phyloP scores from a whole-genome alignment of 1,140 invertebrate species.

The Drosophila varians region DNA sequence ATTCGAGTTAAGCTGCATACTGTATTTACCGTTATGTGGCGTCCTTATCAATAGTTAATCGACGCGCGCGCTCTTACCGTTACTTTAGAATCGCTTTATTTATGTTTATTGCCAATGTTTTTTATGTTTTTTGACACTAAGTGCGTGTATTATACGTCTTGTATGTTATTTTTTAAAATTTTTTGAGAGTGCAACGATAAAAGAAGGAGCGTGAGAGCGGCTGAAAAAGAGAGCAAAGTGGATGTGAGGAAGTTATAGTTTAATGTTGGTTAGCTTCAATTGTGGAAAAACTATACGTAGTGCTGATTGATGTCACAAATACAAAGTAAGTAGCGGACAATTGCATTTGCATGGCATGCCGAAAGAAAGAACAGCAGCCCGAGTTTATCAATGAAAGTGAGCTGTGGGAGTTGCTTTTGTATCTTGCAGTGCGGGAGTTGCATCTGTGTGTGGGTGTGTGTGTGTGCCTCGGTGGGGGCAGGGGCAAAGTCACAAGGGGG shows the following conservation, averaged over 20 bases:
- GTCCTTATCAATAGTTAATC: neutral
- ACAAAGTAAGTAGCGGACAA: slow-evolving; percentile 39
- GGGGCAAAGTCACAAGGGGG: neutral
- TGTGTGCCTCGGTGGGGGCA: neutral
- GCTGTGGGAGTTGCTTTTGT: slow-evolving; percentile 22
- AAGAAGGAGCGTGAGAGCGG: slow-evolving; percentile 1
- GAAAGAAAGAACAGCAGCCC: neutral
- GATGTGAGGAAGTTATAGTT: slow-evolving; percentile 73
- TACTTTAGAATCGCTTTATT: neutral
- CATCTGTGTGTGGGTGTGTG: neutral
- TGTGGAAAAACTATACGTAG: slow-evolving; percentile 38
- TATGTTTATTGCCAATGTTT: neutral
- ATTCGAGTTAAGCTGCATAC: neutral
- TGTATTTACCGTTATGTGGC: neutral
- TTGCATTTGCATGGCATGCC: slow-evolving; percentile 33
- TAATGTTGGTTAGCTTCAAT: slow-evolving; percentile 77
- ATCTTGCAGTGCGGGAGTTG: neutral
- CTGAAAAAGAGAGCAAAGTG: neutral
- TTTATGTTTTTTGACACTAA: neutral
- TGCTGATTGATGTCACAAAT: slow-evolving; percentile 42
- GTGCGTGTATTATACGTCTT: neutral
- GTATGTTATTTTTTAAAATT: neutral
- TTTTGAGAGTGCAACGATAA: slow-evolving; percentile 32
- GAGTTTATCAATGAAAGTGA: slow-evolving; percentile 53
- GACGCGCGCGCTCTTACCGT: neutral